Base-by-base conservation (phyloP, 1,140 invertebrate genomes). In the Drosophila subobscura region DNA sequence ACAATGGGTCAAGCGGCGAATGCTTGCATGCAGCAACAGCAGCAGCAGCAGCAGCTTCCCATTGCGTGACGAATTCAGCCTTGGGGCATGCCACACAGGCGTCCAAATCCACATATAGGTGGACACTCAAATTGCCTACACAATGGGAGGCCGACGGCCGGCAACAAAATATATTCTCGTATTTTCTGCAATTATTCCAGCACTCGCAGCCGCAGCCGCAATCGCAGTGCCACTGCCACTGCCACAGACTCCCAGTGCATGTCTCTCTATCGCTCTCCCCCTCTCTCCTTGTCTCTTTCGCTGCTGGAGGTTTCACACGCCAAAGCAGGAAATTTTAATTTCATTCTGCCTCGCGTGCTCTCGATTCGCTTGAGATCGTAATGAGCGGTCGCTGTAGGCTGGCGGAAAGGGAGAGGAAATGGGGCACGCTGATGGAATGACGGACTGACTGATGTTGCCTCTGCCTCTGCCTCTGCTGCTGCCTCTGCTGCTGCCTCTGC, bases 281-380 rank as follows among this genome's bases (percentile, higher is more conserved):
- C 44, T 23, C 49, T 53, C 49, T 63, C 50, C 6, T 20, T 37
- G 52, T 10, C 33, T 40, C 44, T 16, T 6, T 23, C 16, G 10
- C 23, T 59, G 46, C 12, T 46, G 55, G 12, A 27, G 23, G 59
- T 59, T 55, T 53, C 60, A 55, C 54, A 79, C 61, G 65, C 66
- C 60, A 63, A 79, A 76, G 67, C 79, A 20, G 66, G 80, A 85
- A 85, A 85, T 79, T 85, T 80, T 80, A 85, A 85, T 85, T 85
- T 80, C 63, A 60, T 58, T 77, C 50, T 23, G 58, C 41, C 50
- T 64, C 63, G 72, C 80, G 63, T 76, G 80, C 72, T 72, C 59
- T 25, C 70, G 53, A 70, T 65, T 77, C 57, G 72, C 64, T 52
- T 73, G 29, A 20, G 53, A 46, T 60, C 16, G 70, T 60, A 75